Evolutionary conservation across 2,888 invertebrate species (phyloP).

Genomic region (Cantharis lateralis): DNA sequence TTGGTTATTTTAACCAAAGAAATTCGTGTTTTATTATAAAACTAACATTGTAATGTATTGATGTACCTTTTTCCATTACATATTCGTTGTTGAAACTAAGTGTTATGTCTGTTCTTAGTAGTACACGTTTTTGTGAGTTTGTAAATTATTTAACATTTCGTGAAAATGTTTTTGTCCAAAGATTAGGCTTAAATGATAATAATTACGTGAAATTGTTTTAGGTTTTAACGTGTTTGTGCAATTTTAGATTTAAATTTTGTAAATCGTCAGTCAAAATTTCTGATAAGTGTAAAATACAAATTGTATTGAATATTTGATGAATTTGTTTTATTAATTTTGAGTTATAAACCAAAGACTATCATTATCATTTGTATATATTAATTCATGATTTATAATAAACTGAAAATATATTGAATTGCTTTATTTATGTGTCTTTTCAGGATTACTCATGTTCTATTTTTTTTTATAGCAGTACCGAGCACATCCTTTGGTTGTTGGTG

Average conservation of each 20-base stretch:
- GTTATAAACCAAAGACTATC: not conserved
- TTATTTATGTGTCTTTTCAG: not conserved
- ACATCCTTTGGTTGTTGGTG: too few relatives aligned
- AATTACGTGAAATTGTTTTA: not conserved
- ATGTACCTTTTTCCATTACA: not conserved
- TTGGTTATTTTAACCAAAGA: constrained; percentile 19
- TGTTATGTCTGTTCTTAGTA: not conserved
- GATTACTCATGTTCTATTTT: not conserved
- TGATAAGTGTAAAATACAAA: not conserved
- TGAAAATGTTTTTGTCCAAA: constrained; percentile 24
- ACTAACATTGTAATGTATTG: not conserved
- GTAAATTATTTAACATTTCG: constrained; percentile 6
- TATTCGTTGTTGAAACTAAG: not conserved
- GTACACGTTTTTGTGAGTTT: not conserved
- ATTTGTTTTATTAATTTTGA: not conserved
- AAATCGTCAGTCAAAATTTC: not conserved
- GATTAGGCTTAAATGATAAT: constrained; percentile 13
- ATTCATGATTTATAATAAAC: not conserved
- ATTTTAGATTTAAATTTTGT: not conserved
- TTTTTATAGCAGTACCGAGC: too few relatives aligned
- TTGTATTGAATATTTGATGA: not conserved
- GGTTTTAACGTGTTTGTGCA: not conserved
- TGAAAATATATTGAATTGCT: not conserved
- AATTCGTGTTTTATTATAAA: not conserved
- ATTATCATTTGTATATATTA: not conserved